Percentiles rank a stretch among this genome's conserved stretches.
Evolutionary conservation across 1,140 invertebrate genomes (phyloP).

Genomic region (Mizuhopecten yessoensis): DNA sequence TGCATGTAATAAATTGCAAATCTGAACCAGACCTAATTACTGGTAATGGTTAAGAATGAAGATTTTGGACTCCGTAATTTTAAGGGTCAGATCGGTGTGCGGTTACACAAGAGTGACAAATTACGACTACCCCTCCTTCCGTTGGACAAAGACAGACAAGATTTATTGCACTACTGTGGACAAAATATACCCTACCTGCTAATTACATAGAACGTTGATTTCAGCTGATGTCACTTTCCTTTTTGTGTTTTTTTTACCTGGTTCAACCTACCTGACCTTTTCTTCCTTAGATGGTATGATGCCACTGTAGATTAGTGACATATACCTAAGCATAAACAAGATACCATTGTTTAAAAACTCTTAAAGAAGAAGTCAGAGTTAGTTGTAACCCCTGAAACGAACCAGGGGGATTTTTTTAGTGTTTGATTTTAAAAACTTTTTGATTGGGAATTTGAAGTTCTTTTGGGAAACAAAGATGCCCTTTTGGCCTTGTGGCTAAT

Average conservation of each 20-base stretch:
- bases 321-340: neutral
- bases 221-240: neutral
- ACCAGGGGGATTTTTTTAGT: too few species aligned
- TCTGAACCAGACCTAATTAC: neutral
- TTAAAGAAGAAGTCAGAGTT: too few species aligned
- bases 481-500: too few species aligned
- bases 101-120: constrained; percentile 20
- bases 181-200: neutral
- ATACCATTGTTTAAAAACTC: neutral
- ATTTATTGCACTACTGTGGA: neutral
- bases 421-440: too few species aligned
- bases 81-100: neutral
- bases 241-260: neutral
- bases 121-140: neutral
- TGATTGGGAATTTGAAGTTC: too few species aligned
- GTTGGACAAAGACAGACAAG: neutral
- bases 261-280: neutral
- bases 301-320: neutral
- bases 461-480: too few species aligned
- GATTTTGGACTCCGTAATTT: neutral
- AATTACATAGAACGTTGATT: neutral
- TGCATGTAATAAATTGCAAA: neutral
- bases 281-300: neutral
- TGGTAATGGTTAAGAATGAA: neutral
- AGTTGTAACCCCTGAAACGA: too few species aligned